Evolutionary conservation across 2,113 vertebrate genomes (phyloP), one percentile per base, ranked within the genome.

Genomic region (Tragelaphus imberbis): DNA sequence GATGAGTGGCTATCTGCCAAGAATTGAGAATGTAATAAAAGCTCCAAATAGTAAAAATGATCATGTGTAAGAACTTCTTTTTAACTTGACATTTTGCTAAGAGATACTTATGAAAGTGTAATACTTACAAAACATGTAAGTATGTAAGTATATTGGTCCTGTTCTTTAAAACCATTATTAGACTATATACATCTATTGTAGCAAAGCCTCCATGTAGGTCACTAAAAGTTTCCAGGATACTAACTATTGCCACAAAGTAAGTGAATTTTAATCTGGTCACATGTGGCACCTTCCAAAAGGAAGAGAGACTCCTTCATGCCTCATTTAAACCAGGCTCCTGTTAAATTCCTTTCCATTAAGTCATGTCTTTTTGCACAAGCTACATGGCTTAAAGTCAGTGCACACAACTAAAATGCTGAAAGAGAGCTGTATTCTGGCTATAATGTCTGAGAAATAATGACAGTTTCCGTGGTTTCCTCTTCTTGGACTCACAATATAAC

Each of bases 201-300:
- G 13, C 59, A 71, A 95, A 92, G 65, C 93, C 65, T 94, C 96
- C 93, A 92, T 93, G 59, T 92, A 91, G 91, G 65, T 87, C 90
- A 84, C 90, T 97, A 94, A 94, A 95, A 92, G 75, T 98, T 98
- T 90, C 96, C 96, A 94, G 91, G 84, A 58, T 93, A 51, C 59
- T 75, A 84, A 93, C 36, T 65, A 19, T 75, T 88, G 51, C 96
- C 93, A 90, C 85, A 91, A 58, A 94, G 56, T 94, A 89, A 97
- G 97, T 94, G 95, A 97, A 88, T 93, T 96, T 97, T 97, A 96
- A 97, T 97, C 95, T 93, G 56, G 96, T 98, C 85, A 96, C 97
- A 96, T 92, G 94, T 96, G 94, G 94, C 94, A 98, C 97, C 97
- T 95, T 97, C 90, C 80, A 71, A 93, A 96, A 96, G 95, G 84